Conservation (phyloP, 2,113 vertebrate species). For the Takifugu flavidus region DNA sequence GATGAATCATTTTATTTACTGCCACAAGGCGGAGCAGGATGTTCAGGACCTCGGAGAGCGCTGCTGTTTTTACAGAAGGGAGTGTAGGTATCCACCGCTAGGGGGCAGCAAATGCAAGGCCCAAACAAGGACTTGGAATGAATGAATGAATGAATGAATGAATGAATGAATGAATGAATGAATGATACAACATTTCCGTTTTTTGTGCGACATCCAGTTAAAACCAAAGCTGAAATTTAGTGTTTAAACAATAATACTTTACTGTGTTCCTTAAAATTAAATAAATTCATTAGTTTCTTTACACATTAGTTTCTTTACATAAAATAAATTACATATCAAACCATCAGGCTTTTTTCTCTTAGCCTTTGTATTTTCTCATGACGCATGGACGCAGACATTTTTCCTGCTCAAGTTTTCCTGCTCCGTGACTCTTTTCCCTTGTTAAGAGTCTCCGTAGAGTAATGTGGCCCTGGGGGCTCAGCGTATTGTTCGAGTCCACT, state of each 20-base stretch:
- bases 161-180: no score
- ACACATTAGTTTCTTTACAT: neutral
- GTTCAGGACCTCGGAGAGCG: conserved; percentile 61
- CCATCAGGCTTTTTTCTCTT: neutral
- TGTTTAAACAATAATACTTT: no score
- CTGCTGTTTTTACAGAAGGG: neutral
- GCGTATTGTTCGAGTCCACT: conserved; percentile 62
- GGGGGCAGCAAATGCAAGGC: conserved; percentile 27
- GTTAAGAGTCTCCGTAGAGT: conserved; percentile 45
- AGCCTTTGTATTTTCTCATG: conserved; percentile 3
- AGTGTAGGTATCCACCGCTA: neutral
- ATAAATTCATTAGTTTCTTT: no score
- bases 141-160: no score
- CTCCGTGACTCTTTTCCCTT: conserved; percentile 30
- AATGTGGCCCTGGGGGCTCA: conserved; percentile 58
- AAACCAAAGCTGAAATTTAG: no score
- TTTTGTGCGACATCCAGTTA: no score
- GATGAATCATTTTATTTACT: no score
- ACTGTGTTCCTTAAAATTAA: no score
- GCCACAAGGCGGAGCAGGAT: neutral
- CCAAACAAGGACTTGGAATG: no score
- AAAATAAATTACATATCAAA: neutral
- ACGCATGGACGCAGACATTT: conserved; percentile 8
- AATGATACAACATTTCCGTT: no score
- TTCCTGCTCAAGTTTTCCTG: conserved; percentile 27